These are phyloP conservation scores for Oxystoma pomonae DNA, from an alignment of 2,888 invertebrate species.

Conservation along the genomic window DNA sequence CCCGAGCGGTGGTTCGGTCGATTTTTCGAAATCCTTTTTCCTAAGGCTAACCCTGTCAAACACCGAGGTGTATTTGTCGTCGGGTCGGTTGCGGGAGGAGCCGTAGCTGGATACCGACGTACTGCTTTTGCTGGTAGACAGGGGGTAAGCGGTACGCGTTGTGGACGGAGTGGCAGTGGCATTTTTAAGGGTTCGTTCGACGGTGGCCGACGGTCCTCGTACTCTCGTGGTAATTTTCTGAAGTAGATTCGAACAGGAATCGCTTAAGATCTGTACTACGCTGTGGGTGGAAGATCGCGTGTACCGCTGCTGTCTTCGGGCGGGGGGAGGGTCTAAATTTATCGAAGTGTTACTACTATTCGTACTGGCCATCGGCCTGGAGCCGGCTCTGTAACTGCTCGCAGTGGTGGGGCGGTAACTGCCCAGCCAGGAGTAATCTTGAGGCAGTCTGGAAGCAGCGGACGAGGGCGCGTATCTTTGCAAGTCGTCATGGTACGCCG, in stretches of 20 bases:
- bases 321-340: constrained; percentile 32
- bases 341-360: constrained; percentile 16
- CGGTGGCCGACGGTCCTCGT: constrained; percentile 66
- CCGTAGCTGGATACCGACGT: constrained; percentile 52
- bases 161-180: constrained; percentile 25
- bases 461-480: constrained; percentile 21
- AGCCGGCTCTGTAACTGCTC: constrained; percentile 17
- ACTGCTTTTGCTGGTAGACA: constrained; percentile 76
- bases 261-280: constrained; percentile 80
- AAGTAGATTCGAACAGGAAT: constrained; percentile 81
- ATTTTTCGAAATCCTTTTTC: constrained; percentile 63
- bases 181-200: constrained; percentile 40
- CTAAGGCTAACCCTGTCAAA: constrained; percentile 64
- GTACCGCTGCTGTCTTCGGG: constrained; percentile 63
- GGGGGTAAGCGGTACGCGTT: constrained; percentile 54
- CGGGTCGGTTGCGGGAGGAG: constrained; percentile 63
- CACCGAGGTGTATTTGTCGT: constrained; percentile 76
- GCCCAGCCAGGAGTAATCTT: constrained; percentile 23
- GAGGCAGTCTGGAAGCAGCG: constrained; percentile 11
- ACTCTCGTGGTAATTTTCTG: constrained; percentile 71
- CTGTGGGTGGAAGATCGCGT: constrained; percentile 75
- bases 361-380: constrained; percentile 27
- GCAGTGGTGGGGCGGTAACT: constrained; percentile 17
- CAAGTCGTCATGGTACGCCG: constrained; percentile 38
- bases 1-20: constrained; percentile 57